A percentile compares a stretch with the other conserved stretches of the same genome.
Conservation (phyloP, 2,113 vertebrate genomes). For the Caranx melampygus region DNA sequence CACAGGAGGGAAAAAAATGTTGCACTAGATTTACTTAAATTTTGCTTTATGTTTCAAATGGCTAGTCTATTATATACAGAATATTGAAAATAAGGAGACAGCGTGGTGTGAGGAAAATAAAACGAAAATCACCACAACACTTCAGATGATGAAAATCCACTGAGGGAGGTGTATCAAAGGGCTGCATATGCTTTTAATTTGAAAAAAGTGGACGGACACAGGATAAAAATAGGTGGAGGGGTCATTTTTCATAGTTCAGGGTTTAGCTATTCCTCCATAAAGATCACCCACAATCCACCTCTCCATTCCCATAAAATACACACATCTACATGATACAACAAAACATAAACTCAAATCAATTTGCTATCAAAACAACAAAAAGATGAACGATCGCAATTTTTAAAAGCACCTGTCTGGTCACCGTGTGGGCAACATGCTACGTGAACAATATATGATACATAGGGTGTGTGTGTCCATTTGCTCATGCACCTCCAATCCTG, state of each 20-base stretch:
- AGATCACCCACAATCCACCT: neutral
- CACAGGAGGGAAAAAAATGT: neutral
- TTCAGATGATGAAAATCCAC: neutral
- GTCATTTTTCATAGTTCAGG: neutral
- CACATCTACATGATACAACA: neutral
- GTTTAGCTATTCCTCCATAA: neutral
- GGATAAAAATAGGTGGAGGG: neutral
- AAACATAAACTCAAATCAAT: neutral
- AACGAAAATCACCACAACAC: neutral
- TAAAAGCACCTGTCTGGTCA: neutral
- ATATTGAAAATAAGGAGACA: neutral
- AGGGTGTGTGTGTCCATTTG: conserved; percentile 22
- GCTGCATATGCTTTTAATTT: neutral
- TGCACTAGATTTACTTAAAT: neutral
- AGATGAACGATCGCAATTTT: neutral
- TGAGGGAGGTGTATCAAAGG: neutral
- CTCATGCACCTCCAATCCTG: conserved; percentile 4
- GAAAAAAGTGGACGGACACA: neutral
- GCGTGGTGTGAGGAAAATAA: neutral
- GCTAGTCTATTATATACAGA: neutral
- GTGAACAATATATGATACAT: conserved; percentile 33
- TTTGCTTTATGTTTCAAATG: neutral
- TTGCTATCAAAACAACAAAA: neutral
- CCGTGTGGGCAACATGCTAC: conserved; percentile 7
- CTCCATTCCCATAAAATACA: neutral